A percentile compares a stretch with the other conserved stretches of the same genome.
Evolutionary conservation across 2,113 vertebrate species (phyloP).

Genomic region (Cryptotis parvus): DNA sequence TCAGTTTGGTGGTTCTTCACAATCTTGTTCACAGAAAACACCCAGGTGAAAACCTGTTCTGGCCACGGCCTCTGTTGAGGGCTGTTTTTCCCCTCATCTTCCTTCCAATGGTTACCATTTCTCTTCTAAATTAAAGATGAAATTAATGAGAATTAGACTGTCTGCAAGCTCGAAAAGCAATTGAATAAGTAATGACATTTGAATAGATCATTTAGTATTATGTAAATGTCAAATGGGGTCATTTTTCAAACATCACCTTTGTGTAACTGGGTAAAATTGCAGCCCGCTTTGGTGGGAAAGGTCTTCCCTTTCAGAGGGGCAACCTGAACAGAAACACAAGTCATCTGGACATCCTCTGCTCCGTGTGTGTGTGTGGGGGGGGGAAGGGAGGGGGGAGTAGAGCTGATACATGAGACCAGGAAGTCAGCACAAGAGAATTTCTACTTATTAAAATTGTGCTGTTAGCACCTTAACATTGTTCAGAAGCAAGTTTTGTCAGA

Average conservation of each 20-base stretch:
- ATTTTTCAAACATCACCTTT: constrained; percentile 62
- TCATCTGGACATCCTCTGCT: neutral
- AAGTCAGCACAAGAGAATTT: neutral
- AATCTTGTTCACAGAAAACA: constrained; percentile 19
- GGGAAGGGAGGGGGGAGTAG: neutral
- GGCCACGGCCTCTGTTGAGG: neutral
- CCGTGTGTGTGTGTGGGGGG: no score
- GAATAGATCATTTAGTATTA: constrained; percentile 50
- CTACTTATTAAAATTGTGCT: neutral
- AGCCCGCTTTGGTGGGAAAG: neutral
- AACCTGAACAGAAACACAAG: neutral
- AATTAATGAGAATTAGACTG: constrained; percentile 66
- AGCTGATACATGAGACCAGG: neutral
- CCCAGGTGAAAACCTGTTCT: neutral
- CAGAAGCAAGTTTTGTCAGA: neutral
- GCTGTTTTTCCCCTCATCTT: neutral
- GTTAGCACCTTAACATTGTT: neutral
- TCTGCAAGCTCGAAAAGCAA: constrained; percentile 47
- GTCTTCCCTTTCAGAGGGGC: neutral
- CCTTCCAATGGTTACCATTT: constrained; percentile 49
- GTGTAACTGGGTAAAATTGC: neutral
- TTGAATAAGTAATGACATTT: constrained; percentile 58
- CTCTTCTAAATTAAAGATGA: constrained; percentile 66
- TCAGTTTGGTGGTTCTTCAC: constrained; percentile 20
- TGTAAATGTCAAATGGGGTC: constrained; percentile 27